Conservation (phyloP, 2,113 vertebrate genomes). For the Ptyas mucosa region DNA sequence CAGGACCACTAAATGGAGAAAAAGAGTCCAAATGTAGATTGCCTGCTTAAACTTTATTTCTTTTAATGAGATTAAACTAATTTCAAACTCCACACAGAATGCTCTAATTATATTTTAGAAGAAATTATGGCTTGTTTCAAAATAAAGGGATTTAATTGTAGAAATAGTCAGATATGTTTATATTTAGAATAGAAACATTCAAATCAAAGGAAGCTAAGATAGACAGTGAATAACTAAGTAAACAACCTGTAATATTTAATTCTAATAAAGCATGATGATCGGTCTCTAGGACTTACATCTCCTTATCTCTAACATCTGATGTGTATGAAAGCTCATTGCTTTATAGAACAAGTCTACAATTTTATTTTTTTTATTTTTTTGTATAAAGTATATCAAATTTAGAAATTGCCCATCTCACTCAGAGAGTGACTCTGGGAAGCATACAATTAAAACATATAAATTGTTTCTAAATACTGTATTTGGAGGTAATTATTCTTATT, state of each 20-base stretch:
- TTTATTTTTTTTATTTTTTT: background rate
- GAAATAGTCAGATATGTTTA: background rate
- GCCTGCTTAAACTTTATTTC: background rate
- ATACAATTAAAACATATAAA: background rate
- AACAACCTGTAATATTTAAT: background rate
- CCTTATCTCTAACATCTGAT: background rate
- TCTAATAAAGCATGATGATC: background rate
- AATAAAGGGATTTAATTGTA: background rate
- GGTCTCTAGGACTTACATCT: background rate
- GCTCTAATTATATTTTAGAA: background rate
- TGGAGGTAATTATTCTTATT: background rate
- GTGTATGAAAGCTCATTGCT: background rate
- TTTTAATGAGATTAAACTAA: background rate
- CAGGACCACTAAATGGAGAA: background rate
- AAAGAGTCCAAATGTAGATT: background rate
- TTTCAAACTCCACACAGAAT: background rate
- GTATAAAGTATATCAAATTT: background rate
- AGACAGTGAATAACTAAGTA: background rate
- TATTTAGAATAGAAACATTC: background rate
- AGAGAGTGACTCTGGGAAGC: background rate
- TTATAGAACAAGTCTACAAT: background rate
- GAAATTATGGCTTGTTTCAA: background rate
- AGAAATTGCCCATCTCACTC: background rate
- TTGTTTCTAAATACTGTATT: background rate
- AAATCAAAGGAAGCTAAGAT: background rate